Percentiles rank a stretch among this genome's conserved stretches.
Evolutionary conservation across 2,113 vertebrate species (phyloP).

Genomic region (Ploceus nigricollis): DNA sequence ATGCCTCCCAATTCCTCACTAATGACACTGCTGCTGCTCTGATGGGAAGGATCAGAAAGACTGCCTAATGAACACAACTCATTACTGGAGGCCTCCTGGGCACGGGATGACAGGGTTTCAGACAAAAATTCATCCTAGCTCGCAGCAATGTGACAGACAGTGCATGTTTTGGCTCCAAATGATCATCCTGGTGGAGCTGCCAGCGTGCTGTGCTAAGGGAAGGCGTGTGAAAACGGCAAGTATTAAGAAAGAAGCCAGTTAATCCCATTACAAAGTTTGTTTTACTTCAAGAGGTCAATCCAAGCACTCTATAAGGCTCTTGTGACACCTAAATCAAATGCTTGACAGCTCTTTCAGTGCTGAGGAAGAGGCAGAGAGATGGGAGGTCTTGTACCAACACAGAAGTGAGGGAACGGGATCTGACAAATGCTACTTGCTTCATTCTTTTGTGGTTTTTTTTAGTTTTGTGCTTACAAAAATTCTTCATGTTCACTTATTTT

Average conservation of each 20-base stretch:
- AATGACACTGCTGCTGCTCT: not conserved
- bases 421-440: not conserved
- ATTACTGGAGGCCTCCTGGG: conserved; percentile 49
- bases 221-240: not conserved
- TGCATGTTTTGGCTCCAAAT: not conserved
- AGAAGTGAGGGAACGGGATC: not conserved
- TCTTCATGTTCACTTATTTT: not conserved
- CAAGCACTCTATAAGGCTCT: not conserved
- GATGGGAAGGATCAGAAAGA: conserved; percentile 56
- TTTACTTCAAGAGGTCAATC: conserved; percentile 22
- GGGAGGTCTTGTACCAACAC: not conserved
- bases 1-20: conserved; percentile 1
- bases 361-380: not conserved
- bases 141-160: conserved; percentile 26
- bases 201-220: not conserved
- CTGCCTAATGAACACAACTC: conserved; percentile 63
- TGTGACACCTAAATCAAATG: not conserved
- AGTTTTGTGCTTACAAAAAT: not conserved
- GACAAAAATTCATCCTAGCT: conserved; percentile 35
- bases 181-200: not conserved
- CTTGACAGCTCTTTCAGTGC: not conserved
- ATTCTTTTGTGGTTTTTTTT: not conserved
- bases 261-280: conserved; percentile 54
- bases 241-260: conserved; percentile 16
- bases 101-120: not conserved